Percentiles rank a stretch among this genome's conserved stretches.
Conservation (phyloP, 2,888 invertebrate genomes). For the Nebria brevicollis region DNA sequence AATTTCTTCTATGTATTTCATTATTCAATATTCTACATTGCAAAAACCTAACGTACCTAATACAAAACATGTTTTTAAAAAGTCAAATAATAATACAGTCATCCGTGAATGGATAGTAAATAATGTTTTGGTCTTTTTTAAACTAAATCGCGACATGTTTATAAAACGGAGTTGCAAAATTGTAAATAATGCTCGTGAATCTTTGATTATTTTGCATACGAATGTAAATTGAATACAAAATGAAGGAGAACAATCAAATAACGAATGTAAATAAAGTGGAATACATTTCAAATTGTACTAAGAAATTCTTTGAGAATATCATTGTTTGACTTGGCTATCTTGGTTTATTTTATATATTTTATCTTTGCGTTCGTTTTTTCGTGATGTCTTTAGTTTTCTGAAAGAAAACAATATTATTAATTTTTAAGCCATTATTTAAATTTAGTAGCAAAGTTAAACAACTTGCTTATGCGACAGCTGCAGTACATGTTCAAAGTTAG, state of each 20-base stretch:
- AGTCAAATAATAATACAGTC: background rate
- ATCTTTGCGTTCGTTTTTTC: too few species aligned
- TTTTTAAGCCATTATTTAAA: background rate
- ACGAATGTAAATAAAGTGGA: background rate
- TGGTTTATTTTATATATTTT: too few species aligned
- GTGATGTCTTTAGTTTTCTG: too few species aligned
- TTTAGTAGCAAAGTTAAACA: background rate
- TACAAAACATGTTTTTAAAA: background rate
- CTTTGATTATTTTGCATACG: slow-evolving; percentile 1
- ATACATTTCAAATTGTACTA: background rate
- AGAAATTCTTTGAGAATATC: too few species aligned
- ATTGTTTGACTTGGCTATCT: too few species aligned
- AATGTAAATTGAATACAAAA: background rate
- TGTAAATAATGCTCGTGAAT: background rate
- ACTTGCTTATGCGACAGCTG: background rate
- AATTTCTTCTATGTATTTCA: background rate
- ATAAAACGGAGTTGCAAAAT: background rate
- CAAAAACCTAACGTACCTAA: background rate
- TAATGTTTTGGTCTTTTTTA: background rate
- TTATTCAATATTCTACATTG: background rate
- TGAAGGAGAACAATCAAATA: background rate
- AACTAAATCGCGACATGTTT: background rate
- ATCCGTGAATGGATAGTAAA: background rate
- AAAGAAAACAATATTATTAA: background rate
- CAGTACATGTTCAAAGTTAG: background rate